These are phyloP conservation scores for Sogatella furcifera DNA, from an alignment of 1,140 invertebrate species.

Conservation along the genomic window DNA sequence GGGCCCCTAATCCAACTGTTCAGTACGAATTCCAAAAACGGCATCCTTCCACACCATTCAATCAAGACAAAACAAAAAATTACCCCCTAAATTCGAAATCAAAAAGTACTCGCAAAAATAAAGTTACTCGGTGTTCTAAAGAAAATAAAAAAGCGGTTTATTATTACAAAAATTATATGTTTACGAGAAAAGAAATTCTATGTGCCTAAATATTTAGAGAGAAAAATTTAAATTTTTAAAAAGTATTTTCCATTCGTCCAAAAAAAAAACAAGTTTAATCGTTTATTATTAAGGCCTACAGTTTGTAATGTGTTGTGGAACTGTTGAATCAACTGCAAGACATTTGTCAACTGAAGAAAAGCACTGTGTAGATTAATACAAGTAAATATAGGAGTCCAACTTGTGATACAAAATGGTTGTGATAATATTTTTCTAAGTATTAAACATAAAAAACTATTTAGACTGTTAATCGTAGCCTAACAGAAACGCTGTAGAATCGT, in stretches of 20 bases:
- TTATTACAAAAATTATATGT: conserved; percentile 13
- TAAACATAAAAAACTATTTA: background rate
- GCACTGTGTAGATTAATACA: background rate
- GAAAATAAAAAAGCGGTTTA: background rate
- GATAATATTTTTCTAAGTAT: conserved; percentile 15
- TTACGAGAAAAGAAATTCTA: conserved; percentile 10
- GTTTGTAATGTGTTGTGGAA: conserved; percentile 5
- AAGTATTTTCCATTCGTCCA: conserved; percentile 16
- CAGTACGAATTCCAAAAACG: conserved; percentile 15
- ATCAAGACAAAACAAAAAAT: conserved; percentile 13
- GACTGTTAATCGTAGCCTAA: background rate
- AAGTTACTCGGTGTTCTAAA: conserved; percentile 18
- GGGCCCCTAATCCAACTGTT: conserved; percentile 18
- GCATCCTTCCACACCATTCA: conserved; percentile 16
- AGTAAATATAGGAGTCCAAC: conserved; percentile 8
- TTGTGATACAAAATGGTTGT: conserved; percentile 16
- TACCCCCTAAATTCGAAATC: conserved; percentile 17
- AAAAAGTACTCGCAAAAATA: conserved; percentile 12
- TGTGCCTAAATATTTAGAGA: conserved; percentile 17
- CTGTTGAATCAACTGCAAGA: background rate
- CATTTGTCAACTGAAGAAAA: background rate
- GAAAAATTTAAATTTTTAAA: conserved; percentile 9
- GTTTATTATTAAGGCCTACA: conserved; percentile 17
- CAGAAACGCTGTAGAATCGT: background rate
- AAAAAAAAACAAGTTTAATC: conserved; percentile 9